These are phyloP conservation scores for Penaeus japonicus DNA, from an alignment of 1,140 invertebrate species.

Conservation along the genomic window DNA sequence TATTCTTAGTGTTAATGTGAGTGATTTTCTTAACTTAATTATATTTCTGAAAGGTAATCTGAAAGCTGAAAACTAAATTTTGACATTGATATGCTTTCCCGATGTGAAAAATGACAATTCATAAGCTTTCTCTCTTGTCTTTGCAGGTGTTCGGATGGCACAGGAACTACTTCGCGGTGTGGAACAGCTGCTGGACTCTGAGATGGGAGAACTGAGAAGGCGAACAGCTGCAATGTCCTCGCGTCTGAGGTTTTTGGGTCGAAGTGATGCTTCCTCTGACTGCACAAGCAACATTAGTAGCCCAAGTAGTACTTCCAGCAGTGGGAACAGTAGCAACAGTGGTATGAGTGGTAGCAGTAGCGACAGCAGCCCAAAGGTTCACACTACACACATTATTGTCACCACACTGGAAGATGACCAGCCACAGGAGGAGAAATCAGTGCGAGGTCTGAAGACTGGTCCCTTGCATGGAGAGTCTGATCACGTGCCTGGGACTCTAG, in stretches of 20 bases:
- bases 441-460: background rate
- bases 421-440: background rate
- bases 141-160: conserved; percentile 41
- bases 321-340: conserved; percentile 16
- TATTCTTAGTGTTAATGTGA: too few relatives aligned
- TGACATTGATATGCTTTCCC: too few relatives aligned
- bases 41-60: background rate
- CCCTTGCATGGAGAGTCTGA: background rate
- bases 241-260: conserved; percentile 38
- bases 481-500: background rate
- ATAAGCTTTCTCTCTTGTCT: background rate
- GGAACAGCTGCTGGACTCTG: conserved; percentile 52
- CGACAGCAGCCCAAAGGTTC: background rate
- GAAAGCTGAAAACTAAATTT: background rate
- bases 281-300: conserved; percentile 17
- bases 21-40: background rate
- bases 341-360: background rate
- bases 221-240: conserved; percentile 45
- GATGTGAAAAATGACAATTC: too few relatives aligned
- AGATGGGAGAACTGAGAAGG: conserved; percentile 43
- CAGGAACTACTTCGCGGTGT: conserved; percentile 48
- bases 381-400: conserved; percentile 31
- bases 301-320: conserved; percentile 3
- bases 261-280: conserved; percentile 32
- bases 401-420: conserved; percentile 23